Evolutionary conservation across 2,888 invertebrate genomes (phyloP).

Genomic region (Bombylius major): DNA sequence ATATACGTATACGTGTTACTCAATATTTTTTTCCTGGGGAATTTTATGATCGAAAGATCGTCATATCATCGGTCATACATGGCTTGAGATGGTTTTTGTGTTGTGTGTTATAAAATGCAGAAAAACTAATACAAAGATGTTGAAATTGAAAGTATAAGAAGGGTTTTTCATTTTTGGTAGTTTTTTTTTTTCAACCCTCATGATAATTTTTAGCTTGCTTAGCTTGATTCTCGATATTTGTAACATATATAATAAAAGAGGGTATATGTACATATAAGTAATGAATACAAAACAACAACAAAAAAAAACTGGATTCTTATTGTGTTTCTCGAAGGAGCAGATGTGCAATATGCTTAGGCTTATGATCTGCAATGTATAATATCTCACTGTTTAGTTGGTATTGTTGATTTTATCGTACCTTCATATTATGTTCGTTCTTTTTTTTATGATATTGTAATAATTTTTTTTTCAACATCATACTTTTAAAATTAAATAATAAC

Average conservation of each 20-base stretch:
- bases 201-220: not conserved
- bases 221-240: not conserved
- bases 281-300: not conserved
- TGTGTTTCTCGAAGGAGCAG: slow-evolving; percentile 7
- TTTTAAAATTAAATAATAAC: no score
- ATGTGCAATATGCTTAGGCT: slow-evolving; percentile 2
- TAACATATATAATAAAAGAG: not conserved
- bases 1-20: no score
- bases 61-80: not conserved
- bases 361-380: not conserved
- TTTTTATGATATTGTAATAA: not conserved
- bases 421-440: no score
- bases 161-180: not conserved
- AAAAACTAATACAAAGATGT: not conserved
- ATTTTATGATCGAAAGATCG: not conserved
- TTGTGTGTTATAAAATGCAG: not conserved
- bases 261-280: no score
- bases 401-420: no score
- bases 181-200: not conserved
- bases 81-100: not conserved
- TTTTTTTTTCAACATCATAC: not conserved
- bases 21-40: not conserved
- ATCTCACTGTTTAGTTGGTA: no score
- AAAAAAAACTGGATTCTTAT: slow-evolving; percentile 4
- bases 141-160: not conserved